Conservation (phyloP, 2,797 vertebrate genomes). For the Gephyroberyx darwinii region DNA sequence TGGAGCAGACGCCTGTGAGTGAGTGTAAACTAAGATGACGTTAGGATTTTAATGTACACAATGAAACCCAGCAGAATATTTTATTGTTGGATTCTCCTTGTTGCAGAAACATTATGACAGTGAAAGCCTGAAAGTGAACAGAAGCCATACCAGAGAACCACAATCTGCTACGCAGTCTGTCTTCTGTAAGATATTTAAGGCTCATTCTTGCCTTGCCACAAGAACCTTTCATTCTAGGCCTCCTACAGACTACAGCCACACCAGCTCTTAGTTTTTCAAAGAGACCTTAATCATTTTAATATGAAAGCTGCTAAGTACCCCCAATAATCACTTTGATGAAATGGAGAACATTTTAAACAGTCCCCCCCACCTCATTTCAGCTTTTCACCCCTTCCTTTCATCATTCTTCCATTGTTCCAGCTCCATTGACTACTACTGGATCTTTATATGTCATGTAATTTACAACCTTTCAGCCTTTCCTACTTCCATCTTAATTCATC, state of each 20-base stretch:
- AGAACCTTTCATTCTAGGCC: constrained; percentile 68
- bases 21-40: no score
- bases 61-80: not conserved
- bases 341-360: constrained; percentile 76
- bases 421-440: constrained; percentile 64
- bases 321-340: constrained; percentile 84
- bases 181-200: constrained; percentile 66
- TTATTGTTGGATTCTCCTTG: not conserved
- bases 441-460: constrained; percentile 62
- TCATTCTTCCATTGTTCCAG: constrained; percentile 77
- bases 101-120: constrained; percentile 19
- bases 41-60: not conserved
- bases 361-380: constrained; percentile 68
- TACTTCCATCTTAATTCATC: constrained; percentile 49
- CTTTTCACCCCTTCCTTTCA: constrained; percentile 80
- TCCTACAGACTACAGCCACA: constrained; percentile 72
- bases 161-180: constrained; percentile 25
- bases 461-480: constrained; percentile 65
- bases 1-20: not conserved
- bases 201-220: constrained; percentile 66
- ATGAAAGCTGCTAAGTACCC: constrained; percentile 84
- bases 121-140: constrained; percentile 30
- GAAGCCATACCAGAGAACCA: constrained; percentile 20
- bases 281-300: constrained; percentile 84
- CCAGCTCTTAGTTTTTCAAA: constrained; percentile 78